phyloP scores from a whole-genome alignment of 2,113 vertebrate species.

The Nestor notabilis region DNA sequence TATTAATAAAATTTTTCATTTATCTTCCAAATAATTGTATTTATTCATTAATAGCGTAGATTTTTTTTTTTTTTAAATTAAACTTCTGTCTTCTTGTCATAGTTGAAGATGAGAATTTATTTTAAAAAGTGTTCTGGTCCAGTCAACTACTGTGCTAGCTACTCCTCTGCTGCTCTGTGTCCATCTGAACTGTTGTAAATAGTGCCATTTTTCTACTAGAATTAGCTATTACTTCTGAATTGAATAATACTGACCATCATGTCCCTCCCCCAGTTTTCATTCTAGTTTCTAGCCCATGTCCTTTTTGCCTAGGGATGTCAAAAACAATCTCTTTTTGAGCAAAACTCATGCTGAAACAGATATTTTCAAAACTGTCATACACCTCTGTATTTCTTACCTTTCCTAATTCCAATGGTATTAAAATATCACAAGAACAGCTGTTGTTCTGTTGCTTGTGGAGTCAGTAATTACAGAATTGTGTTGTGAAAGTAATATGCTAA shows the following conservation, averaged over 20 bases:
- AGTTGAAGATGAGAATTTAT: not conserved
- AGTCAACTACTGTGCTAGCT: not conserved
- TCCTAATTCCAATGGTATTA: conserved; percentile 31
- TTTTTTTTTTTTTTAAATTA: not conserved
- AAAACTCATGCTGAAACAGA: conserved; percentile 2
- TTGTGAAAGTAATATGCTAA: not conserved
- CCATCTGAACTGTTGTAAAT: not conserved
- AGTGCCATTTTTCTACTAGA: not conserved
- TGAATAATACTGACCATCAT: not conserved
- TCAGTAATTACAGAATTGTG: not conserved
- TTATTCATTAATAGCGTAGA: not conserved
- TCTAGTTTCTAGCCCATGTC: not conserved
- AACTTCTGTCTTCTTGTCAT: not conserved
- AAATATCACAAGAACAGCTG: conserved; percentile 44
- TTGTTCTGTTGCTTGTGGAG: not conserved
- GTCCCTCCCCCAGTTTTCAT: not conserved
- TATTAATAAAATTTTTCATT: not conserved
- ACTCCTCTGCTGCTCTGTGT: not conserved
- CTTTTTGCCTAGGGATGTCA: not conserved
- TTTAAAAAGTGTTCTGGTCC: not conserved
- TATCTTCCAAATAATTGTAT: not conserved
- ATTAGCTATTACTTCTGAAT: not conserved
- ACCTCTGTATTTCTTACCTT: not conserved
- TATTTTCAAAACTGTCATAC: conserved; percentile 48
- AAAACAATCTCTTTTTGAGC: not conserved